A percentile compares a stretch with the other conserved stretches of the same genome.
Evolutionary conservation across 2,113 vertebrate genomes (phyloP).

Genomic region (Taurulus bubalis): DNA sequence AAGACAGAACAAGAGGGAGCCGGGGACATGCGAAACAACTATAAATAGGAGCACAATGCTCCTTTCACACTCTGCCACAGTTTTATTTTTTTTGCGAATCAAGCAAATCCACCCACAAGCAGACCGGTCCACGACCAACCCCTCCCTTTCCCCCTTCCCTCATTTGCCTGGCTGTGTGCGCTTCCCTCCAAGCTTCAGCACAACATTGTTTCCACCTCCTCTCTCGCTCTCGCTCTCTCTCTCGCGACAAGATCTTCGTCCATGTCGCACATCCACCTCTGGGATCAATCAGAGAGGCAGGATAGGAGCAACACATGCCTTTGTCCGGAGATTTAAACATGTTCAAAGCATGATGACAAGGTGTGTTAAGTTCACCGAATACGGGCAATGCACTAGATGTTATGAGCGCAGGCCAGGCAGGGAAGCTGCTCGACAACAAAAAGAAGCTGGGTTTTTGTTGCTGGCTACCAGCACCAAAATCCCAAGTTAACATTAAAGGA

Average conservation of each 20-base stretch:
- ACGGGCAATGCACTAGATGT: slow-evolving; percentile 5
- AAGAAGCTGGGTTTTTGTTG: slow-evolving; percentile 26
- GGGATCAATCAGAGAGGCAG: slow-evolving; percentile 63
- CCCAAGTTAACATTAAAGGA: slow-evolving; percentile 28
- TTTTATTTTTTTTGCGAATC: slow-evolving; percentile 68
- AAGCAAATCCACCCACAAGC: slow-evolving; percentile 50
- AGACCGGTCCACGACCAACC: slow-evolving; percentile 1
- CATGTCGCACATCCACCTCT: slow-evolving; percentile 39
- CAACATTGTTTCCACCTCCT: slow-evolving; percentile 1
- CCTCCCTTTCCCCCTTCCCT: background rate
- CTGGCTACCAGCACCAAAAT: slow-evolving; percentile 8
- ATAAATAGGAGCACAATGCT: slow-evolving; percentile 65
- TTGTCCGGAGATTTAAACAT: background rate
- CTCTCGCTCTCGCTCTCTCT: background rate
- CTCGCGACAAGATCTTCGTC: slow-evolving; percentile 2
- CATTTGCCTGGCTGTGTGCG: background rate
- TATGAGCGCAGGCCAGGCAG: background rate
- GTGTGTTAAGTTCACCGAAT: background rate
- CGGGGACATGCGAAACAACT: slow-evolving; percentile 32
- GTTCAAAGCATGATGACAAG: slow-evolving; percentile 40
- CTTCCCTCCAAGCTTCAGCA: background rate
- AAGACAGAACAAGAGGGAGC: slow-evolving; percentile 20
- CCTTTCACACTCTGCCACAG: slow-evolving; percentile 33
- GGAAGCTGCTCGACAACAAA: slow-evolving; percentile 29
- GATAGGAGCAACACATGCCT: slow-evolving; percentile 19